A percentile compares a stretch with the other conserved stretches of the same genome.
These are phyloP conservation scores for Panagrolaimus sp. DNA, from an alignment of 1,140 invertebrate genomes.

Conservation along the genomic window DNA sequence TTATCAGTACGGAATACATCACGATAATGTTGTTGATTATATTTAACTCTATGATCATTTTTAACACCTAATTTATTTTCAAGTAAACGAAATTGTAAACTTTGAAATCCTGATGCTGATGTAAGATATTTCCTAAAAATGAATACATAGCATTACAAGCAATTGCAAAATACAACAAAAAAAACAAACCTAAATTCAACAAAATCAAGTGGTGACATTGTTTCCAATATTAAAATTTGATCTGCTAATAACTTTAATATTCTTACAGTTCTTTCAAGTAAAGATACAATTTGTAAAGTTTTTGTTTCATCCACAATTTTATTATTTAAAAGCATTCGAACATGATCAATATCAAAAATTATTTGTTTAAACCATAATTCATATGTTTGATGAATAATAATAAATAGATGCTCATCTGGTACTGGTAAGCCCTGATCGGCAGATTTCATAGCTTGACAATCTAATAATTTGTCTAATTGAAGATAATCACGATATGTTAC, in stretches of 20 bases:
- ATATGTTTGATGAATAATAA: constrained; percentile 71
- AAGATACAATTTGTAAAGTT: constrained; percentile 83
- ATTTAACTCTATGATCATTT: constrained; percentile 77
- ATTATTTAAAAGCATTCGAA: constrained; percentile 73
- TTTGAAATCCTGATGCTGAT: constrained; percentile 94
- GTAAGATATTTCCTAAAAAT: constrained; percentile 70
- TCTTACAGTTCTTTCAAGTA: constrained; percentile 81
- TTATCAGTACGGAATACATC: constrained; percentile 74
- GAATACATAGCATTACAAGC: constrained; percentile 10
- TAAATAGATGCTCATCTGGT: constrained; percentile 78
- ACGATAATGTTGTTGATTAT: constrained; percentile 81
- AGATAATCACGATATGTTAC: constrained; percentile 48
- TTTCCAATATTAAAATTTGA: constrained; percentile 92
- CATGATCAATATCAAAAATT: constrained; percentile 88
- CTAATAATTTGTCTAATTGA: constrained; percentile 77
- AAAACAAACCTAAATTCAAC: constrained; percentile 76
- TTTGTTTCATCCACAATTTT: constrained; percentile 78
- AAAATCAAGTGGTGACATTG: constrained; percentile 93
- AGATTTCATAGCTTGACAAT: constrained; percentile 76
- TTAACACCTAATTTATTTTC: constrained; percentile 93
- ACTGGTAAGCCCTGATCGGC: constrained; percentile 68
- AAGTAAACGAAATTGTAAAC: constrained; percentile 85
- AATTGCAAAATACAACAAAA: background rate
- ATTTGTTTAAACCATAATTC: constrained; percentile 99
- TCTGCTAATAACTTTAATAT: constrained; percentile 92